Evolutionary conservation across 2,797 vertebrate species (phyloP).

Genomic region (Parotocinclus haroldoi): DNA sequence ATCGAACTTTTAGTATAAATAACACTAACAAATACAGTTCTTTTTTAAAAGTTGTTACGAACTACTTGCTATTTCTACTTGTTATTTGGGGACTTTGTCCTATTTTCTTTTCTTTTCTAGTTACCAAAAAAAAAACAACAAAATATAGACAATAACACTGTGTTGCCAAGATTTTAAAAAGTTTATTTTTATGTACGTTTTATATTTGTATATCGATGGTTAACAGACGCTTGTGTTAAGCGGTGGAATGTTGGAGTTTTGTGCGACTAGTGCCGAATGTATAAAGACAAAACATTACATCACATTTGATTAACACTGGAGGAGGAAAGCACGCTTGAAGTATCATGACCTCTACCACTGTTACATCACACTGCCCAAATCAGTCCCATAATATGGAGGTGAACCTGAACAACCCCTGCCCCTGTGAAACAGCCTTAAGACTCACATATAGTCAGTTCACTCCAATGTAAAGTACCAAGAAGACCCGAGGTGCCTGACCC

Average conservation of each 20-base stretch:
- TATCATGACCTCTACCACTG: conserved; percentile 35
- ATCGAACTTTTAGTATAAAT: conserved; percentile 28
- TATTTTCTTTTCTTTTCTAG: conserved; percentile 56
- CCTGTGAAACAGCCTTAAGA: conserved; percentile 42
- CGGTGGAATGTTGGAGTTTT: conserved; percentile 24
- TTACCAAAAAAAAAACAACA: conserved; percentile 55
- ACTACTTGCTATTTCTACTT: conserved; percentile 32
- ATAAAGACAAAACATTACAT: conserved; percentile 51
- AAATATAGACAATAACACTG: conserved; percentile 49
- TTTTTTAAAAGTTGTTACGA: conserved; percentile 27
- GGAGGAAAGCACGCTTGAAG: conserved; percentile 44
- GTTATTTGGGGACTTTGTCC: conserved; percentile 38
- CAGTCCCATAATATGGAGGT: conserved; percentile 6
- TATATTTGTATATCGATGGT: conserved; percentile 62
- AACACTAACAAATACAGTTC: conserved; percentile 49
- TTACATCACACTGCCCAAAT: conserved; percentile 17
- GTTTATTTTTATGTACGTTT: conserved; percentile 53
- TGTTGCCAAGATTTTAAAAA: conserved; percentile 51
- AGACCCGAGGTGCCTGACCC: conserved; percentile 68
- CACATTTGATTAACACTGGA: conserved; percentile 6
- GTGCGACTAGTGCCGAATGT: conserved; percentile 49
- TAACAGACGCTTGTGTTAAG: conserved; percentile 42
- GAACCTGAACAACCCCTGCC: conserved; percentile 21
- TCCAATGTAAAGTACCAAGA: conserved; percentile 68
- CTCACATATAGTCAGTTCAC: conserved; percentile 40